A percentile compares a stretch with the other conserved stretches of the same genome.
Evolutionary conservation across 2,113 vertebrate genomes (phyloP).

Genomic region (Pampusana beccarii): DNA sequence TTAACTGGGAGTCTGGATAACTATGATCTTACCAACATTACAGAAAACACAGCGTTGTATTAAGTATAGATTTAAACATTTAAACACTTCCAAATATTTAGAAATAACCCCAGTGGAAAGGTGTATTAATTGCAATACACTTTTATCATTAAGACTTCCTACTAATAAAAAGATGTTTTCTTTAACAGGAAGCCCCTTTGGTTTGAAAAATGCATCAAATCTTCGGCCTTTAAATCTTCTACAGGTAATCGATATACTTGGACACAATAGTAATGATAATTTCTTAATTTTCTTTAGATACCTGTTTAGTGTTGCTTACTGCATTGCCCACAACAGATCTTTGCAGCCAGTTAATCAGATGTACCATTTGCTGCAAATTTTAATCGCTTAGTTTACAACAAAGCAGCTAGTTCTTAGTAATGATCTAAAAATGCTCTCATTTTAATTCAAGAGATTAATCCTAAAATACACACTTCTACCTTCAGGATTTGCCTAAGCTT

Average conservation of each 20-base stretch:
- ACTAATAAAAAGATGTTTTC: slow-evolving; percentile 72
- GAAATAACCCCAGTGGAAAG: slow-evolving; percentile 2
- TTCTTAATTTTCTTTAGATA: not conserved
- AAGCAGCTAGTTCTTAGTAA: not conserved
- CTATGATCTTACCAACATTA: not conserved
- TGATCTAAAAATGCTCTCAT: not conserved
- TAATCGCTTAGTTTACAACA: not conserved
- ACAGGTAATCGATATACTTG: slow-evolving; percentile 84
- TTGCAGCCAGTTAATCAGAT: not conserved
- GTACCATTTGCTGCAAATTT: not conserved
- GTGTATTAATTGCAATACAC: not conserved
- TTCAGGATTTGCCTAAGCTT: not conserved
- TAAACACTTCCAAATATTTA: not conserved
- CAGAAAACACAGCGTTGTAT: not conserved
- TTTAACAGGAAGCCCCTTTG: slow-evolving; percentile 88
- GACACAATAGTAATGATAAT: slow-evolving; percentile 20
- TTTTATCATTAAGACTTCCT: slow-evolving; percentile 1
- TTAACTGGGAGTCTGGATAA: not conserved
- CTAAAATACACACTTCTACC: not conserved
- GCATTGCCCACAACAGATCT: not conserved
- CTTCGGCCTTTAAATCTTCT: slow-evolving; percentile 93
- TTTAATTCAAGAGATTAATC: not conserved
- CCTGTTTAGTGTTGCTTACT: not conserved
- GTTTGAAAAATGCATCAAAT: slow-evolving; percentile 89
- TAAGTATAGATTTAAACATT: not conserved